Base-by-base conservation (phyloP, 2,797 vertebrate genomes). In the Malurus leucopterus region DNA sequence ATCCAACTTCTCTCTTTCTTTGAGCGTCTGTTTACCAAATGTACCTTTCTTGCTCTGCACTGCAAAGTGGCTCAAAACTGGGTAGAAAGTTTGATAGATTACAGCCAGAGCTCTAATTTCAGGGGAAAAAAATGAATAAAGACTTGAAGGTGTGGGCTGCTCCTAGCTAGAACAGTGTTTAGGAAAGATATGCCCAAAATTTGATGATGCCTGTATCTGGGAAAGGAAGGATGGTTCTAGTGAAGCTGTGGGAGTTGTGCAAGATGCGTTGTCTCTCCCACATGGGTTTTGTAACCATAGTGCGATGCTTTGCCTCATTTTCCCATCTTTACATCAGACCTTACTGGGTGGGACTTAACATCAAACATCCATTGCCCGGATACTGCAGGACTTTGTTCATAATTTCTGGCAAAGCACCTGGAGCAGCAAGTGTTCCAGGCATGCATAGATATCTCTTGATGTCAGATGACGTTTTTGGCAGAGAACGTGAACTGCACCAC, bases 21-120 rank as follows among this genome's bases (percentile, higher is more conserved):
- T 55, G 43, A 73, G 41, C n/a, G 86, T 81, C 62, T 91, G 34
- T 70, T 92, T 78, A 32, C 68, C 77, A 92, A 89, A 82, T 67
- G 49, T 73, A 46, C 9, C 6, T 18, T 5, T 58, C 55, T 78
- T 1, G 1, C 50, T 72, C 50, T 73, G 57, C 29, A 32, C 57
- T 86, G 64, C 73, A 61, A 92, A 92, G n/a, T 40, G 26, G 22
- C 57, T 92, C 49, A 70, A 76, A 88, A 82, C 29, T n/a, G 61
- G 40, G 36, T 59, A 67, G 58, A 44, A 75, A 10, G 6, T 75
- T 57, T 75, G 54, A 67, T n/a, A 50, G 54, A 47, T 59, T 76
- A 57, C 32, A 80, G 22, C 8, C 58, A 92, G 61, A 30, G 58
- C 26, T 78, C 58, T 63, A 34, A 53, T 72, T 88, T 76, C 53